These are phyloP conservation scores for Oplegnathus fasciatus DNA, from an alignment of 2,113 vertebrate genomes.

Conservation along the genomic window DNA sequence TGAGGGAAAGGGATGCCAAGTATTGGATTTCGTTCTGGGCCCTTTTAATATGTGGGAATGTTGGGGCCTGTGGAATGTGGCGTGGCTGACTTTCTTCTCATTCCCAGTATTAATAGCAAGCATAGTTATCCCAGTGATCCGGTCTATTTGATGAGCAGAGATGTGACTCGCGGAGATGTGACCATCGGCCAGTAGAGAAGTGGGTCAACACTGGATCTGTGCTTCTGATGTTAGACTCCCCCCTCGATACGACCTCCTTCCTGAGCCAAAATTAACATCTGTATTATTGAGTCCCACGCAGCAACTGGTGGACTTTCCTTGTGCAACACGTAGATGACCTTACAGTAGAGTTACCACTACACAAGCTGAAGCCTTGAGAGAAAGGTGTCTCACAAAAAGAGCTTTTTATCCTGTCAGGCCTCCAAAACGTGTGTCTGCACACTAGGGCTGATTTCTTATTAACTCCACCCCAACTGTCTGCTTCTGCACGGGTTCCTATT, in stretches of 20 bases:
- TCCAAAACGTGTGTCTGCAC: neutral
- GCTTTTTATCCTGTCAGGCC: neutral
- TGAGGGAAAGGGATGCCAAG: slow-evolving; percentile 57
- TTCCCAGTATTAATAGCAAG: slow-evolving; percentile 77
- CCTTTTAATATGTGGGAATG: slow-evolving; percentile 75
- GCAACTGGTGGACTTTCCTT: slow-evolving; percentile 32
- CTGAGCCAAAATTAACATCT: slow-evolving; percentile 45
- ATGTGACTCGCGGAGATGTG: slow-evolving; percentile 35
- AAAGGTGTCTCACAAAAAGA: neutral
- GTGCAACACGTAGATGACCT: slow-evolving; percentile 35
- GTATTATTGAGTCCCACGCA: slow-evolving; percentile 23
- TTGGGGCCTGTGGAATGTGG: slow-evolving; percentile 68
- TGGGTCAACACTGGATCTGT: slow-evolving; percentile 68
- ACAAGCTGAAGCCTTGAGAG: neutral
- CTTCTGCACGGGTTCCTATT: slow-evolving; percentile 29
- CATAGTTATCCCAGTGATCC: slow-evolving; percentile 57
- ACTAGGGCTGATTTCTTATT: neutral
- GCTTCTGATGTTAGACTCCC: slow-evolving; percentile 14
- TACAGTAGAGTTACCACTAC: neutral
- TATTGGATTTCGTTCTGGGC: slow-evolving; percentile 74
- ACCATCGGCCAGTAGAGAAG: slow-evolving; percentile 47
- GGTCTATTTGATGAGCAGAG: slow-evolving; percentile 53
- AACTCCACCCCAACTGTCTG: neutral
- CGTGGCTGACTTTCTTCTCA: slow-evolving; percentile 67
- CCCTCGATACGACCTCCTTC: slow-evolving; percentile 8